Evolutionary conservation across 92 coral and sea anemone species (phyloP).

Genomic region (Porites divaricata): DNA sequence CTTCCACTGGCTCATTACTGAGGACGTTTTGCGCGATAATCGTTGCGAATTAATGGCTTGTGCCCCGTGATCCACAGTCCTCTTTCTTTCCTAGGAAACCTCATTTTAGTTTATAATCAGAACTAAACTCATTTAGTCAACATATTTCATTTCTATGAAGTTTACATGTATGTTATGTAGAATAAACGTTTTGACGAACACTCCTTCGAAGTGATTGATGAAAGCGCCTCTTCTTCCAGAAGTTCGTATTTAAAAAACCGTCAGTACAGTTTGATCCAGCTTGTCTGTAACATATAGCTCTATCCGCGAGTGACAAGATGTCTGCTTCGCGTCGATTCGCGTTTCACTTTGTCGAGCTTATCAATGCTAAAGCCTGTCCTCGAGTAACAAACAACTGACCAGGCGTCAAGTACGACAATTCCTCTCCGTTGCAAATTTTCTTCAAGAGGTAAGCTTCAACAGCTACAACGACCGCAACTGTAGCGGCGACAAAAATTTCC

Average conservation of each 20-base stretch:
- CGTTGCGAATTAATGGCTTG: too few species aligned
- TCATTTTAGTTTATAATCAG: too few species aligned
- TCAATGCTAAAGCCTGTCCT: constrained; percentile 45
- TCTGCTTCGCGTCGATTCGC: too few species aligned
- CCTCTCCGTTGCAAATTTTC: constrained; percentile 57
- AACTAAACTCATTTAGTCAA: too few species aligned
- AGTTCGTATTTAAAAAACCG: neutral
- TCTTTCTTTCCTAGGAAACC: too few species aligned
- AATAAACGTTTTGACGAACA: too few species aligned
- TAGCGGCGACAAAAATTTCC: constrained; percentile 50
- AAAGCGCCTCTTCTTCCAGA: neutral
- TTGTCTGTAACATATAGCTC: neutral
- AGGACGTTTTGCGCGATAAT: too few species aligned
- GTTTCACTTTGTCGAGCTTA: constrained; percentile 20
- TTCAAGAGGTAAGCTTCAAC: constrained; percentile 56
- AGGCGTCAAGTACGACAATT: constrained; percentile 52
- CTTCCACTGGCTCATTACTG: neutral
- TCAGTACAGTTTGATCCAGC: neutral
- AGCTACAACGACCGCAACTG: constrained; percentile 44
- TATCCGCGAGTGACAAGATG: too few species aligned
- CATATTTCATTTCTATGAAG: too few species aligned
- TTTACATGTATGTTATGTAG: too few species aligned
- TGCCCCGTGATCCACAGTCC: too few species aligned
- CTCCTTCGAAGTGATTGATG: neutral
- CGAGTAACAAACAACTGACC: constrained; percentile 39